Conservation (phyloP, 2,113 vertebrate genomes). For the Gorsachius goisagi region DNA sequence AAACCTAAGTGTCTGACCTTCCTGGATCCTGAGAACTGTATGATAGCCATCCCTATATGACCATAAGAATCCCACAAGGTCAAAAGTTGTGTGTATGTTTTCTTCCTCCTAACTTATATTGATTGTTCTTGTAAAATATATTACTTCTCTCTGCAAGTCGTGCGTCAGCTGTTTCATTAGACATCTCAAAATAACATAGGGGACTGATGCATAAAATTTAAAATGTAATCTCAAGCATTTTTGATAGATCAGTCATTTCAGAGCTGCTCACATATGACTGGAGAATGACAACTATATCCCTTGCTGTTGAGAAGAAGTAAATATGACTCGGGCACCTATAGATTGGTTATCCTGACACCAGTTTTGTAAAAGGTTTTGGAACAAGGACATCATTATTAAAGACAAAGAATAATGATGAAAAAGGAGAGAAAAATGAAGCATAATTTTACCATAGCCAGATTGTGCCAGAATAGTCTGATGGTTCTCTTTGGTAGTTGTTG, state of each 20-base stretch:
- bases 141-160: not conserved
- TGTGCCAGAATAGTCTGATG: not conserved
- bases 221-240: not conserved
- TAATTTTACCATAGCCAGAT: not conserved
- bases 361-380: not conserved
- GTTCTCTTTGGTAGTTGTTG: not conserved
- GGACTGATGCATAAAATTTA: not conserved
- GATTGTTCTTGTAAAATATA: not conserved
- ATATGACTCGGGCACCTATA: not conserved
- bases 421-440: not conserved
- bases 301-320: not conserved
- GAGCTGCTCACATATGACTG: not conserved
- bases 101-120: not conserved
- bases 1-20: not conserved
- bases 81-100: not conserved
- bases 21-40: not conserved
- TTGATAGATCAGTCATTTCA: not conserved
- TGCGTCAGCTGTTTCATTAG: not conserved
- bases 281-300: not conserved
- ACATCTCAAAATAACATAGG: not conserved
- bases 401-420: not conserved
- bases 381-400: not conserved
- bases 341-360: not conserved
- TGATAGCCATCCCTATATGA: not conserved
- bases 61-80: not conserved